phyloP scores from a whole-genome alignment of 2,888 invertebrate genomes.

The Coelopa pilipes region DNA sequence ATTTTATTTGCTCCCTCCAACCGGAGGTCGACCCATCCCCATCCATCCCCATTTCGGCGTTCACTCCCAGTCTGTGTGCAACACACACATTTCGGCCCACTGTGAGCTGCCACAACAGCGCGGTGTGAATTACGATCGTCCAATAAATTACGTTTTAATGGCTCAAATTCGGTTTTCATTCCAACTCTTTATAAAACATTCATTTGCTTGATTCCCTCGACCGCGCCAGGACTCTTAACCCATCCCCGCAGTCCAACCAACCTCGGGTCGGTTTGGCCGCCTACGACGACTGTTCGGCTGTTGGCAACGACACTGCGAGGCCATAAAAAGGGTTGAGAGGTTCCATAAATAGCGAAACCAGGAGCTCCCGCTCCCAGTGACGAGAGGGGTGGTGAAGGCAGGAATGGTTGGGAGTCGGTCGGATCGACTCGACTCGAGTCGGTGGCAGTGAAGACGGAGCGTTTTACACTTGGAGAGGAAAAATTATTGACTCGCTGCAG shows the following conservation, averaged over 20 bases:
- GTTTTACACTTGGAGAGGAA: constrained; percentile 29
- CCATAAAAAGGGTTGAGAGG: constrained; percentile 30
- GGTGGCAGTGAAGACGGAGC: constrained; percentile 15
- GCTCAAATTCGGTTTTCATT: constrained; percentile 38
- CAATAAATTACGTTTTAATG: constrained; percentile 37
- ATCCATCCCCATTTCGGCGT: too few species aligned
- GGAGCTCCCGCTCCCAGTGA: too few species aligned
- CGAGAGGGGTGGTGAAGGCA: too few species aligned
- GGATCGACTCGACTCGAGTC: too few species aligned
- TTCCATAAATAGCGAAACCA: constrained; percentile 21
- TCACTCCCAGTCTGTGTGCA: neutral
- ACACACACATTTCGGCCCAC: neutral
- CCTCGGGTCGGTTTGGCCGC: neutral
- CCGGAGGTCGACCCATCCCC: too few species aligned
- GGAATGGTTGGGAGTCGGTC: too few species aligned
- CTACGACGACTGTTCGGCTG: neutral
- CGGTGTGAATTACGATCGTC: constrained; percentile 33
- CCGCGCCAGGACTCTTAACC: neutral
- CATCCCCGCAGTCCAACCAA: neutral
- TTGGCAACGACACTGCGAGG: neutral
- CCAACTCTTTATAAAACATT: constrained; percentile 36
- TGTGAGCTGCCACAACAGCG: constrained; percentile 21
- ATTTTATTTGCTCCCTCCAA: constrained; percentile 41
- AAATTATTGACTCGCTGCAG: constrained; percentile 48
- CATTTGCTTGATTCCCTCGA: constrained; percentile 30